Conservation (phyloP, 1,140 invertebrate genomes). For the Whitmania pigra region DNA sequence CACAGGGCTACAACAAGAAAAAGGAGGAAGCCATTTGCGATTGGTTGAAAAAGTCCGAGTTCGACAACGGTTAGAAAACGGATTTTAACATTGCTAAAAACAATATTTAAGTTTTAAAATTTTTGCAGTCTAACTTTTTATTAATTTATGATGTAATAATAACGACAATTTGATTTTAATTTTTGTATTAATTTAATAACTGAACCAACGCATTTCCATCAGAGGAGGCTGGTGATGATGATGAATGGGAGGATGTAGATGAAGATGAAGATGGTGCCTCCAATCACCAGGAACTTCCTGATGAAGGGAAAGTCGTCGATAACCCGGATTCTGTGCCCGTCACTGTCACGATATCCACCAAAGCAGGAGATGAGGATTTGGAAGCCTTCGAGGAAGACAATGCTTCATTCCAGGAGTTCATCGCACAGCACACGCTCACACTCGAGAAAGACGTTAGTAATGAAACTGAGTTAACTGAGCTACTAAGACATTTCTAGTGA, state of each 20-base stretch:
- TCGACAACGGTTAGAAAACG: too few species aligned
- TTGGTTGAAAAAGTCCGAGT: conserved; percentile 4
- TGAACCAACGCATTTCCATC: neutral
- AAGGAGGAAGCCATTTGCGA: conserved; percentile 4
- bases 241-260: conserved; percentile 9
- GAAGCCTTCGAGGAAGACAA: too few species aligned
- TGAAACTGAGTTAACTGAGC: too few species aligned
- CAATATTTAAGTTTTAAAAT: neutral
- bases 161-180: neutral
- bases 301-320: too few species aligned
- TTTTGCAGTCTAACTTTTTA: neutral
- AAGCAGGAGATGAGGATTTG: too few species aligned
- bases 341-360: too few species aligned
- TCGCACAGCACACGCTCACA: too few species aligned
- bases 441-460: too few species aligned
- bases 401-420: too few species aligned
- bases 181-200: neutral
- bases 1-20: neutral
- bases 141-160: neutral
- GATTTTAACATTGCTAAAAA: too few species aligned
- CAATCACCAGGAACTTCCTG: neutral
- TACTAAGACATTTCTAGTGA: too few species aligned
- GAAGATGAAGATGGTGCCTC: neutral
- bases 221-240: neutral
- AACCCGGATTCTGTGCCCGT: too few species aligned